Percentiles rank a stretch among this genome's conserved stretches.
These are phyloP conservation scores for Anthonomus grandis DNA, from an alignment of 1,140 invertebrate species.

Conservation along the genomic window DNA sequence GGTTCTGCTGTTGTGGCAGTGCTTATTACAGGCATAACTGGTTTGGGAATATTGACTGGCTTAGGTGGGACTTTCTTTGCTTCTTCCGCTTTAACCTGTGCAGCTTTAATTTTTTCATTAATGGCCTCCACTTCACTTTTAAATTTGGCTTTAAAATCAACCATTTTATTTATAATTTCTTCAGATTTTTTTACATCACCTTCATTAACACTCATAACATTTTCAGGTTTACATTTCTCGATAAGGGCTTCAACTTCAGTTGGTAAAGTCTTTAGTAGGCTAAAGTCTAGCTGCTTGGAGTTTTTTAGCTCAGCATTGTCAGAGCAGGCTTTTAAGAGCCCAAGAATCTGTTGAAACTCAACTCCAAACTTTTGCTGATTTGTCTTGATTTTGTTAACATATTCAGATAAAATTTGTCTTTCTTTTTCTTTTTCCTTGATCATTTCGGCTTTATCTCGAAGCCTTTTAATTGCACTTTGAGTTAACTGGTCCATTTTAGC, in stretches of 20 bases:
- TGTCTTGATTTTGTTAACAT: constrained; percentile 44
- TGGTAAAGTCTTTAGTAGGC: constrained; percentile 44
- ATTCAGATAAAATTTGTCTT: constrained; percentile 43
- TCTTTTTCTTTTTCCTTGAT: constrained; percentile 46
- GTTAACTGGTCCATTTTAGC: constrained; percentile 45
- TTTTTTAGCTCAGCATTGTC: constrained; percentile 41
- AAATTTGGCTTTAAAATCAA: constrained; percentile 48
- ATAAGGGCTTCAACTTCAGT: constrained; percentile 52
- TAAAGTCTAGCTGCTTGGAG: constrained; percentile 36
- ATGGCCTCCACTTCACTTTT: constrained; percentile 32
- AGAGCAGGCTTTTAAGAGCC: constrained; percentile 43
- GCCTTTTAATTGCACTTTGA: constrained; percentile 44
- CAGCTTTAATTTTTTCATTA: constrained; percentile 18
- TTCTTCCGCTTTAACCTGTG: constrained; percentile 10
- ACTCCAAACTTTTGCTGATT: constrained; percentile 41
- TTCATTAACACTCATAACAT: constrained; percentile 49
- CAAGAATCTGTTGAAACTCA: constrained; percentile 47
- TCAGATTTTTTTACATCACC: constrained; percentile 52
- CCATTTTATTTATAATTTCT: constrained; percentile 47
- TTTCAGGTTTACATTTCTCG: constrained; percentile 52
- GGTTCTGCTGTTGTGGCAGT: not conserved
- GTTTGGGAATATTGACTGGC: not conserved
- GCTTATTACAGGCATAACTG: too few species aligned
- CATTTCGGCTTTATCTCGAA: constrained; percentile 47
- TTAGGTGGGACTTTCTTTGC: constrained; percentile 6